Conservation (phyloP, 1,140 invertebrate species). For the Bombus confusus region DNA sequence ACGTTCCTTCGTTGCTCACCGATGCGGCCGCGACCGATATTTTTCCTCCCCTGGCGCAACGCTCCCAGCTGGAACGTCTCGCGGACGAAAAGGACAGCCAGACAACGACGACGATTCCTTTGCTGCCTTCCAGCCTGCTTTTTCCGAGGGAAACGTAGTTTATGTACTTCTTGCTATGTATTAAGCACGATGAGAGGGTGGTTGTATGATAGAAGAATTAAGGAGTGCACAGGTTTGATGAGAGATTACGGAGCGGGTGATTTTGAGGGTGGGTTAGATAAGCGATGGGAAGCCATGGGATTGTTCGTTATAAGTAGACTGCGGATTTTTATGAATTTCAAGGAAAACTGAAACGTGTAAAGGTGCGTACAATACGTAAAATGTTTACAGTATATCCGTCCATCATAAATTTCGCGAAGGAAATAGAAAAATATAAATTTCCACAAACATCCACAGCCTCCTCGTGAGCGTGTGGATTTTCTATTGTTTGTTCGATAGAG, state of each 20-base stretch:
- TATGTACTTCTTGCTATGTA: too few relatives aligned
- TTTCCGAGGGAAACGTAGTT: background rate
- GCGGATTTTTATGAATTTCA: background rate
- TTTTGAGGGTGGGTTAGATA: background rate
- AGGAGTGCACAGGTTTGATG: background rate
- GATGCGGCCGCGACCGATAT: constrained; percentile 50
- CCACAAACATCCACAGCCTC: too few relatives aligned
- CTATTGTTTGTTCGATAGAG: too few relatives aligned
- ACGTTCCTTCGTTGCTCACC: constrained; percentile 37
- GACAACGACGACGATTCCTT: background rate
- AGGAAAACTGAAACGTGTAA: background rate
- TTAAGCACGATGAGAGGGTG: background rate
- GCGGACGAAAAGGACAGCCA: constrained; percentile 11
- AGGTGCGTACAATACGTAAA: too few relatives aligned
- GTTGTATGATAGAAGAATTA: background rate
- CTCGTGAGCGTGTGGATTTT: too few relatives aligned
- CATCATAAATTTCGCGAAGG: too few relatives aligned
- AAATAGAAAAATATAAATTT: background rate
- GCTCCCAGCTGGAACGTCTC: constrained; percentile 7
- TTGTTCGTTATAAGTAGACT: background rate
- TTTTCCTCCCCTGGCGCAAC: constrained; percentile 9
- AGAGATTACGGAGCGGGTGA: background rate
- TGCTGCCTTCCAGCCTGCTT: background rate
- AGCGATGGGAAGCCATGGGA: background rate
- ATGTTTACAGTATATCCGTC: too few relatives aligned